phyloP scores from a whole-genome alignment of 1,140 invertebrate genomes.

The Trichogramma pretiosum region DNA sequence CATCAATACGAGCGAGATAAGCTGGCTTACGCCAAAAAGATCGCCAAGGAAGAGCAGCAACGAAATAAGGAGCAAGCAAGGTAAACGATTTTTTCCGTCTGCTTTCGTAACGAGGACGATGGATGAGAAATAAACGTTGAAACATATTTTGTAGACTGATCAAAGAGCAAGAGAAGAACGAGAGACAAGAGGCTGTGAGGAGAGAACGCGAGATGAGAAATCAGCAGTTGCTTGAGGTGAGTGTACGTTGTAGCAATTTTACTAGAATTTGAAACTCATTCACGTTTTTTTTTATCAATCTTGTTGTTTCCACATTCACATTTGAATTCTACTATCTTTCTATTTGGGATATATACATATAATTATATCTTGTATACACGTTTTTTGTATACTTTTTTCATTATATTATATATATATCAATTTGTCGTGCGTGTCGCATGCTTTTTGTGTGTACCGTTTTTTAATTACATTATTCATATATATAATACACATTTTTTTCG shows the following conservation, averaged over 20 bases:
- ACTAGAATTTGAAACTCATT: constrained; percentile 20
- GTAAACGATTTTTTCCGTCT: constrained; percentile 22
- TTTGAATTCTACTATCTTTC: constrained; percentile 37
- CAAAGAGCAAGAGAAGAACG: constrained; percentile 68
- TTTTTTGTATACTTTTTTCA: constrained; percentile 40
- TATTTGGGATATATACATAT: too few relatives aligned
- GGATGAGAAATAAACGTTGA: too few relatives aligned
- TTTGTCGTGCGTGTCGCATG: constrained; percentile 46
- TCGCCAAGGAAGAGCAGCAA: constrained; percentile 49
- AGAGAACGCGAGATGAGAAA: constrained; percentile 66
- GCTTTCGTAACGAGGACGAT: too few relatives aligned
- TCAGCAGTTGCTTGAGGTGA: constrained; percentile 60
- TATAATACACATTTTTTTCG: constrained; percentile 17
- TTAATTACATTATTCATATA: constrained; percentile 38
- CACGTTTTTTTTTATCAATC: constrained; percentile 33
- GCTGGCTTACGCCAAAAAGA: constrained; percentile 50
- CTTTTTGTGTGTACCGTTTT: constrained; percentile 42
- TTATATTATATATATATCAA: too few relatives aligned
- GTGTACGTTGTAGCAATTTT: constrained; percentile 20
- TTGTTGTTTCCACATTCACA: constrained; percentile 42
- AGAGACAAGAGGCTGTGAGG: constrained; percentile 65
- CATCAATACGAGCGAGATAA: constrained; percentile 50
- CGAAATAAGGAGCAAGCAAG: constrained; percentile 53
- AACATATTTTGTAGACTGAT: constrained; percentile 48
- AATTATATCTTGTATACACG: constrained; percentile 37